A percentile compares a stretch with the other conserved stretches of the same genome.
Evolutionary conservation across 2,888 invertebrate genomes (phyloP).

Genomic region (Zelleria hepariella): DNA sequence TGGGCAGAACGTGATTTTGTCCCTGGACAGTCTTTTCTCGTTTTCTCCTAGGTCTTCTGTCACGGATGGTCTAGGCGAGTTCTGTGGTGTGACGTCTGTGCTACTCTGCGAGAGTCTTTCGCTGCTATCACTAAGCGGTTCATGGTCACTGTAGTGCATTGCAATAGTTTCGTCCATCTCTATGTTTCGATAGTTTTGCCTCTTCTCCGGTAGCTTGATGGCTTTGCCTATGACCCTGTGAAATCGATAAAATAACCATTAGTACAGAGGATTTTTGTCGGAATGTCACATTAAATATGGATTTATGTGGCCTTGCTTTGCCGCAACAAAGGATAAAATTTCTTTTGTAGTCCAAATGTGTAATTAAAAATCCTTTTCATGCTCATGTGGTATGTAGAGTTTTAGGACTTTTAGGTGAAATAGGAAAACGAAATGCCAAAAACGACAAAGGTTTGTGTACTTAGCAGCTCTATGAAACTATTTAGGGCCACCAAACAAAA

Average conservation of each 20-base stretch:
- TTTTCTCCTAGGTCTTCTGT: conserved; percentile 24
- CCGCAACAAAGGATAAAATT: background rate
- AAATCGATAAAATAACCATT: conserved; percentile 14
- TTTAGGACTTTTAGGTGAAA: no score
- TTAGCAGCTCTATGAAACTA: no score
- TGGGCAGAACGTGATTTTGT: conserved; percentile 35
- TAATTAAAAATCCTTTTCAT: background rate
- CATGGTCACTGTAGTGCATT: conserved; percentile 58
- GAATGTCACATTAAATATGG: background rate
- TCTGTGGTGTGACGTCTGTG: conserved; percentile 58
- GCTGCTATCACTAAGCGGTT: conserved; percentile 56
- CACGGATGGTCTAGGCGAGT: conserved; percentile 48
- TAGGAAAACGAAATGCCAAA: no score
- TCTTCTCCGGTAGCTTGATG: conserved; percentile 44
- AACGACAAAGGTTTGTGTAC: no score
- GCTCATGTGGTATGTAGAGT: no score
- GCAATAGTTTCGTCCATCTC: conserved; percentile 61
- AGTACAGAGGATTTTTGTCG: background rate
- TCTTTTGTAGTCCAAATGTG: background rate
- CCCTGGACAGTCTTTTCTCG: conserved; percentile 36
- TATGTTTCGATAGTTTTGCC: conserved; percentile 36
- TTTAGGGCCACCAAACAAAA: no score
- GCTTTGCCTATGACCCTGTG: conserved; percentile 56
- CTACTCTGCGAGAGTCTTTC: conserved; percentile 59
- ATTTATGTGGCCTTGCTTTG: background rate